Base-by-base conservation (phyloP, 1,140 invertebrate species). In the Zeugodacus cucurbitae region DNA sequence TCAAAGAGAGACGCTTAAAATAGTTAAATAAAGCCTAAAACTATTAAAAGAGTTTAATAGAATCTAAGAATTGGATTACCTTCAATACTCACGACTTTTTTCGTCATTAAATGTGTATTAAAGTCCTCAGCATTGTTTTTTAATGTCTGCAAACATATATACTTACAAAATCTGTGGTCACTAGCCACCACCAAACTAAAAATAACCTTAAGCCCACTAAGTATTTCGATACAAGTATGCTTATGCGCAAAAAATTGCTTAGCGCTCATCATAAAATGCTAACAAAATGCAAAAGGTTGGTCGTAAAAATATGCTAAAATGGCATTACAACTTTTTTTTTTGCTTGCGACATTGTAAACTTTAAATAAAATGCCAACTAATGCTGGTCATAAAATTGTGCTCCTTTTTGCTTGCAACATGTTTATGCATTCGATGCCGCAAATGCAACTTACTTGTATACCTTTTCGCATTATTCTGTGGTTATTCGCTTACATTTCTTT, bases 331-430 rank as follows among this genome's bases (percentile, higher is more conserved):
- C 0, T 59, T 62, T 26, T 62, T 62, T 26, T 26, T 59, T 26
- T 62, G 10, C n/a, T 62, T 62, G 26, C 6, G 10, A 62, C 22
- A 62, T 41, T 22, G 20, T 14, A 41, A 74, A 74, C 32, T 74
- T 32, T 1, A 37, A 37, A 74, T 74, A 74, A 74, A 74, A 74
- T 74, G 41, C 67, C 67, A 41, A 74, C 67, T 74, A 74, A 74
- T 74, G 67, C 3, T 41, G 67, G 67, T 37, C 67, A 74, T 74
- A 74, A 74, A 74, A 74, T 67, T 41, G 20, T 74, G 32, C 5
- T 37, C 20, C 58, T 62, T 0, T 64, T 37, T 74, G 20, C 4
- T 70, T 74, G 67, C 67, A 41, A 74, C 67, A 41, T 74, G 20
- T 74, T 74, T 74, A 74, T 74, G 62, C 62, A 67, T 67, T 67